phyloP scores from a whole-genome alignment of 2,113 vertebrate species.

The Onychostruthus taczanowskii region DNA sequence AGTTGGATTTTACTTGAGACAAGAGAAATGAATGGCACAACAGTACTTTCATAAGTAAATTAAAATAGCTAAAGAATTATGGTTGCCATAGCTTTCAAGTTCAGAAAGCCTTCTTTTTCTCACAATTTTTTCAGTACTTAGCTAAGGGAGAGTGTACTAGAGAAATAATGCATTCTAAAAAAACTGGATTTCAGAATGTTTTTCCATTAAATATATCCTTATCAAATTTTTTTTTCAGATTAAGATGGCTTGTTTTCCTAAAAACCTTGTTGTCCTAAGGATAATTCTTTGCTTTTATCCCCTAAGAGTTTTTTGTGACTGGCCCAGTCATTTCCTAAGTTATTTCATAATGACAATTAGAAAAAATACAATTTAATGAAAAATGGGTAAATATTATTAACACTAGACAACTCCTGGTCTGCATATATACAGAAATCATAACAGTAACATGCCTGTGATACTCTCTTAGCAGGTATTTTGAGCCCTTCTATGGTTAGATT shows the following conservation, averaged over 20 bases:
- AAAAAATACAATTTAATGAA: background rate
- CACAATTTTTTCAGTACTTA: accelerated
- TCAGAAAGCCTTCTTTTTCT: background rate
- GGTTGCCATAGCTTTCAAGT: background rate
- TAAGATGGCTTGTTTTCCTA: background rate
- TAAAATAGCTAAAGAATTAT: background rate
- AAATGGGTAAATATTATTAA: background rate
- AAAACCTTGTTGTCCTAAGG: background rate
- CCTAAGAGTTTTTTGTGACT: background rate
- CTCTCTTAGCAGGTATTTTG: background rate
- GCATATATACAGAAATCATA: background rate
- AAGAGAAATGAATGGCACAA: background rate
- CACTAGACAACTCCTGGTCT: background rate
- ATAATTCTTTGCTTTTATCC: background rate
- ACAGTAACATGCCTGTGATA: background rate
- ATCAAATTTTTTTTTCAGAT: background rate
- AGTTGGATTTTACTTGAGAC: background rate
- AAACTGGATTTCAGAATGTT: background rate
- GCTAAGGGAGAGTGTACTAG: background rate
- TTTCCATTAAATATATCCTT: background rate
- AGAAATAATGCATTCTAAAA: background rate
- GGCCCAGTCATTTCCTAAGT: background rate
- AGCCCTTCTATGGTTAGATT: background rate
- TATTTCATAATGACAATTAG: background rate
- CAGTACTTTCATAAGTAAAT: background rate